Percentiles rank a stretch among this genome's conserved stretches.
phyloP scores from a whole-genome alignment of 2,113 vertebrate species.

The Crotalus horridus region DNA sequence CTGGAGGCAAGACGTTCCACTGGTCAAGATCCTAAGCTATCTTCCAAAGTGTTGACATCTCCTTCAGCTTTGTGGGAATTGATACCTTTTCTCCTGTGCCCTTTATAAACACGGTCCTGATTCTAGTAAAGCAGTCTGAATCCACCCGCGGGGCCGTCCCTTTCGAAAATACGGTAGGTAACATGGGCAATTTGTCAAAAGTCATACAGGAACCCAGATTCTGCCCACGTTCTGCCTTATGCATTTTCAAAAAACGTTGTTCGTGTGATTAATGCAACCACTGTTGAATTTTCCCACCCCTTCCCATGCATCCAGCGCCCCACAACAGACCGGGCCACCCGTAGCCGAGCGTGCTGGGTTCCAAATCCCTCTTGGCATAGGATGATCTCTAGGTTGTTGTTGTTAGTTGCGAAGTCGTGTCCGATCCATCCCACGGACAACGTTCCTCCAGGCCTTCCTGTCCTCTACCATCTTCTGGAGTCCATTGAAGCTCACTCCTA shows the following conservation, averaged over 20 bases:
- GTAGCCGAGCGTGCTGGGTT: too few relatives aligned
- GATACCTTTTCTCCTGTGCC: not conserved
- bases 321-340: too few relatives aligned
- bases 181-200: not conserved
- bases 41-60: not conserved
- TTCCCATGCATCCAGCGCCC: not conserved
- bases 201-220: not conserved
- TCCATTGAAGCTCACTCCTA: too few relatives aligned
- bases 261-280: not conserved
- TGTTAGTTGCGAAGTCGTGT: too few relatives aligned
- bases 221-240: not conserved
- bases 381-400: too few relatives aligned
- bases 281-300: not conserved
- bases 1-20: too few relatives aligned
- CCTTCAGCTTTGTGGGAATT: not conserved
- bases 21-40: not conserved
- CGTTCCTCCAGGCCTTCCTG: too few relatives aligned
- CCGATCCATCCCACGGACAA: too few relatives aligned
- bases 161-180: not conserved
- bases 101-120: not conserved
- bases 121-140: not conserved
- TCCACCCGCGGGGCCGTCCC: not conserved
- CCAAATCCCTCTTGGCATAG: too few relatives aligned
- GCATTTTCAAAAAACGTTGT: not conserved
- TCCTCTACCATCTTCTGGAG: too few relatives aligned